These are phyloP conservation scores for Dryas iulia DNA, from an alignment of 1,140 invertebrate species.

Conservation along the genomic window DNA sequence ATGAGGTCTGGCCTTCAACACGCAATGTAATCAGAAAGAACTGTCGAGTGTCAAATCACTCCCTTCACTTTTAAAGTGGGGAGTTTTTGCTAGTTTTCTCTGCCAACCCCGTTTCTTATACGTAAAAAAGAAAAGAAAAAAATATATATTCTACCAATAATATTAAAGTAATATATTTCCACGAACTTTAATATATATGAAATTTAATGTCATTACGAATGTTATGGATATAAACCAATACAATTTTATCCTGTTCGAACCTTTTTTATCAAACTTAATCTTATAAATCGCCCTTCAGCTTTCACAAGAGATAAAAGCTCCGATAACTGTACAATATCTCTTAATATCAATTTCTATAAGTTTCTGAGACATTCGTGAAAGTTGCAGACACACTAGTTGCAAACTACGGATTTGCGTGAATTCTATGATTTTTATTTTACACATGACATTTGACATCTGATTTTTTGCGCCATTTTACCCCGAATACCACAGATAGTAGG, in stretches of 20 bases:
- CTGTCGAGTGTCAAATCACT: too few species aligned
- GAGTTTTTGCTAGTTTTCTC: too few species aligned
- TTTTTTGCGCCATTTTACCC: too few species aligned
- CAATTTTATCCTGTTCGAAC: not conserved
- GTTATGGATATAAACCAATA: slow-evolving; percentile 1
- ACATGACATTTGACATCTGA: too few species aligned
- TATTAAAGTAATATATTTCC: not conserved
- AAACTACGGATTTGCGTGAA: too few species aligned
- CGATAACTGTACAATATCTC: not conserved
- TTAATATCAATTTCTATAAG: slow-evolving; percentile 1
- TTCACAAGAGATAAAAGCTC: slow-evolving; percentile 15
- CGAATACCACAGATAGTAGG: too few species aligned
- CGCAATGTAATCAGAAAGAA: too few species aligned
- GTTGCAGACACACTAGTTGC: too few species aligned
- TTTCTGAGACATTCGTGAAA: not conserved
- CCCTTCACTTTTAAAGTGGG: too few species aligned
- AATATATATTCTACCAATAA: not conserved
- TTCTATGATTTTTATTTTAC: too few species aligned
- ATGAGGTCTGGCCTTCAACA: too few species aligned
- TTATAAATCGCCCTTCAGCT: slow-evolving; percentile 26
- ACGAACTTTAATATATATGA: not conserved
- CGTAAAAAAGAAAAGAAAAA: not conserved
- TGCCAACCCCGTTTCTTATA: too few species aligned
- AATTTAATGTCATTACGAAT: slow-evolving; percentile 1
- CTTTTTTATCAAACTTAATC: slow-evolving; percentile 25